Evolutionary conservation across 2,113 vertebrate genomes (phyloP).

Genomic region (Ceyx margarethae): DNA sequence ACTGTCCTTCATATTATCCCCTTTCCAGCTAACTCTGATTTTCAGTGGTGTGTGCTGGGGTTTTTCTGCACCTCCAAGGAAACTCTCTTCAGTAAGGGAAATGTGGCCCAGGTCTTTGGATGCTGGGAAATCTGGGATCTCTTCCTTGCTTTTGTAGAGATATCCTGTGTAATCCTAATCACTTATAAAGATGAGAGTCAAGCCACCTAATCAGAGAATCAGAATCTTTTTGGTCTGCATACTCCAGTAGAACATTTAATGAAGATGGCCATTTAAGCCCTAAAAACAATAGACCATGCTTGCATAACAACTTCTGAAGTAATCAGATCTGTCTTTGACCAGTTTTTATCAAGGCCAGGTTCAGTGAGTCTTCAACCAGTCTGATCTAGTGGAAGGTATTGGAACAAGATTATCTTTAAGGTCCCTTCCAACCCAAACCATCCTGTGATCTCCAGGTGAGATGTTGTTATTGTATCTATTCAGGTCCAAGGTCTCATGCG

Average conservation of each 20-base stretch:
- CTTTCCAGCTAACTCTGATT: background rate
- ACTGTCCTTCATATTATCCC: background rate
- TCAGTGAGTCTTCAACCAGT: background rate
- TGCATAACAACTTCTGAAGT: background rate
- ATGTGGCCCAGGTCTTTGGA: accelerated
- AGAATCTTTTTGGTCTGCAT: too few relatives aligned
- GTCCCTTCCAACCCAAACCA: background rate
- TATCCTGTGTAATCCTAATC: background rate
- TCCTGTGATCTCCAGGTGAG: background rate
- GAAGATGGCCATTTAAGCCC: background rate
- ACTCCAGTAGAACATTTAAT: background rate
- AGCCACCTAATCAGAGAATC: accelerated
- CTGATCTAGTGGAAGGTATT: background rate
- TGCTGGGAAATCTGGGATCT: background rate
- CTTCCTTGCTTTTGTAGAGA: background rate
- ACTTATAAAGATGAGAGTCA: background rate
- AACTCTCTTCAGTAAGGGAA: background rate
- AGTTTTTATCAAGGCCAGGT: background rate
- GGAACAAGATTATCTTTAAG: background rate
- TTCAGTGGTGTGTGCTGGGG: background rate
- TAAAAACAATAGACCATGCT: background rate
- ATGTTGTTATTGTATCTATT: background rate
- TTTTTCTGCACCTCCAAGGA: background rate
- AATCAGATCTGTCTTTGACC: background rate
- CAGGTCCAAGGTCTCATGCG: background rate